Percentiles rank a stretch among this genome's conserved stretches.
Evolutionary conservation across 92 coral and sea anemone genomes (phyloP).

Genomic region (Desmophyllum pertusum): DNA sequence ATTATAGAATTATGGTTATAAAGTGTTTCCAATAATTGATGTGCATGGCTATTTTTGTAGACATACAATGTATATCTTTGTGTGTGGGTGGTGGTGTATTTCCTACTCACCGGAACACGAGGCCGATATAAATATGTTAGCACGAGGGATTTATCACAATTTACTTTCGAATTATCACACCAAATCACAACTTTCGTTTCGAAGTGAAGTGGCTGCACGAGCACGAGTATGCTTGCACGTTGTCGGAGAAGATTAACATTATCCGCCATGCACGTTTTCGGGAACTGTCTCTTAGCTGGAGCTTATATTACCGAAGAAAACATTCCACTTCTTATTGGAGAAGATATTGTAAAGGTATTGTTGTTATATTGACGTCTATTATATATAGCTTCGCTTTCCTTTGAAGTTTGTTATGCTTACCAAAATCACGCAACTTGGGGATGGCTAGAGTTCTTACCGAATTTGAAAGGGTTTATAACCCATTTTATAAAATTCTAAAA

Average conservation of each 20-base stretch:
- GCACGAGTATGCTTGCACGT: not conserved
- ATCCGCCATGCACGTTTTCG: not conserved
- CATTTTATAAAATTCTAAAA: too few species aligned
- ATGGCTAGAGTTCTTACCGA: not conserved
- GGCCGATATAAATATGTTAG: not conserved
- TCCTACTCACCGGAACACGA: conserved; percentile 9
- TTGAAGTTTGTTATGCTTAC: not conserved
- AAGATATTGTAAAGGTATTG: conserved; percentile 4
- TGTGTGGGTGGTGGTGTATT: not conserved
- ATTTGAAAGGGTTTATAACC: not conserved
- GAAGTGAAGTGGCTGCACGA: not conserved
- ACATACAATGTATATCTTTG: not conserved
- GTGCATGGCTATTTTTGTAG: not conserved
- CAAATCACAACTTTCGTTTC: not conserved
- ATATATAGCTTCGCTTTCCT: not conserved
- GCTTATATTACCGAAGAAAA: not conserved
- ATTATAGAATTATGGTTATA: not conserved
- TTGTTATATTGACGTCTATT: not conserved
- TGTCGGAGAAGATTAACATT: not conserved
- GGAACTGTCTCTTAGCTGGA: not conserved
- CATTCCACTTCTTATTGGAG: not conserved
- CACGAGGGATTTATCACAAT: not conserved
- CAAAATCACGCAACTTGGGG: not conserved
- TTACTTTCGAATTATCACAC: not conserved
- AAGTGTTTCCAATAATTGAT: not conserved